Base-by-base conservation (phyloP, 1,140 invertebrate species). In the Andricus grossulariae region DNA sequence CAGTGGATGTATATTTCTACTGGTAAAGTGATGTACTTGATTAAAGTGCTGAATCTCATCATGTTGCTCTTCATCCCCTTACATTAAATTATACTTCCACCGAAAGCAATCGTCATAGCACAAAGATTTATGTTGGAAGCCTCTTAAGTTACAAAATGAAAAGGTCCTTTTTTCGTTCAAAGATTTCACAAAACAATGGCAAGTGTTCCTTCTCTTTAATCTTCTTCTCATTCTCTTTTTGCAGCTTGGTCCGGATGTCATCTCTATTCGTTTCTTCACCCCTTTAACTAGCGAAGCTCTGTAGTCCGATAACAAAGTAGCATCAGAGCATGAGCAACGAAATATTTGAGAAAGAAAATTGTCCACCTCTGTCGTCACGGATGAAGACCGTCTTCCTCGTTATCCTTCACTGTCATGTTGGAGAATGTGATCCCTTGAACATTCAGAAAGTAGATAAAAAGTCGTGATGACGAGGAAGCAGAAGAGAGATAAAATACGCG, bases 301-400 rank as follows among this genome's bases (percentile, higher is more conserved):
- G 60, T 66, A 71, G 75, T 51, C 83, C 74, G 86, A 87, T 90
- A 90, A 90, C 86, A 89, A 89, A 87, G 84, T 84, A 84, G 85
- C 85, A 87, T 76, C 84, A 80, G 78, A 86, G 81, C 84, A 84
- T 84, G 82, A 86, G 81, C 45, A 77, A 32, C 13, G 77, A 88
- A 88, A 86, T 87, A 87, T 86, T 86, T 85, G 77, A 80, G 76
- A 75, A 81, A 87, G 86, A 89, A 88, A 90, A 90, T 88, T 87
- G 87, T 89, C 84, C 83, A 80, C 81, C 77, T 83, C 83, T 79
- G 79, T 88, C 82, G 80, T 82, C 81, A 71, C 74, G 50, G 39
- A 57, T 54, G 77, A 79, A 72, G 54, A 73, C 76, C 50, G 75
- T 66, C 80, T 79, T 71, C 52, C 86, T 89, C 81, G 85, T 88